Evolutionary conservation across 2,797 vertebrate species (phyloP).

Genomic region (Oceanodroma leucorhoa): DNA sequence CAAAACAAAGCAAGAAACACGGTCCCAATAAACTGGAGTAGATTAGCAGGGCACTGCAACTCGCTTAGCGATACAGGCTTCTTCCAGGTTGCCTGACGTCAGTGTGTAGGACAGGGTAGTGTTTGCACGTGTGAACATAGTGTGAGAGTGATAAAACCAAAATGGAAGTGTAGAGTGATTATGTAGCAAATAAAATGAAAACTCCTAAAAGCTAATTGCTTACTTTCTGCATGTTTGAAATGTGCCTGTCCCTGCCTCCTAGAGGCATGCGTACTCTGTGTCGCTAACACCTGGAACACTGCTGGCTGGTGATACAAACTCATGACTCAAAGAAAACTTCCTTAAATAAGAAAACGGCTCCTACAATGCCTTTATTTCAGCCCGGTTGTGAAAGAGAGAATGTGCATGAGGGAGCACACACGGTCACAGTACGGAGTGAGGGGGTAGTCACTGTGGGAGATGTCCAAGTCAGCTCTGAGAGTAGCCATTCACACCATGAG

Average conservation of each 20-base stretch:
- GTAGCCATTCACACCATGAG: neutral
- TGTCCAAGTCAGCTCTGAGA: neutral
- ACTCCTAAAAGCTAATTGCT: neutral
- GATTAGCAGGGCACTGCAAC: neutral
- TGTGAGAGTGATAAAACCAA: neutral
- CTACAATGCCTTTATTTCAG: neutral
- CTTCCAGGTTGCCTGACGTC: neutral
- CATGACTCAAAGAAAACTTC: neutral
- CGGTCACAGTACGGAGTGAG: fast-evolving
- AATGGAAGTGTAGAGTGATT: neutral
- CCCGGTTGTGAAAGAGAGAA: neutral
- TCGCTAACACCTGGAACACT: neutral
- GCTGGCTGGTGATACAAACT: neutral
- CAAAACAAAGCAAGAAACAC: neutral
- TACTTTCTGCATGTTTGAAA: neutral
- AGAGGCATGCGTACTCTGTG: fast-evolving
- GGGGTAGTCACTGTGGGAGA: neutral
- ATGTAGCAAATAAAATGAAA: neutral
- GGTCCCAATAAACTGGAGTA: neutral
- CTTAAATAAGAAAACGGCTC: neutral
- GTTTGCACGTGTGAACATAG: fast-evolving
- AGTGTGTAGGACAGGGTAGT: neutral
- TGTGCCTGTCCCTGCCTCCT: neutral
- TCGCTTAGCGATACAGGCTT: neutral
- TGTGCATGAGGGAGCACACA: fast-evolving